These are phyloP conservation scores for Procambarus clarkii DNA, from an alignment of 1,140 invertebrate genomes.

Conservation along the genomic window DNA sequence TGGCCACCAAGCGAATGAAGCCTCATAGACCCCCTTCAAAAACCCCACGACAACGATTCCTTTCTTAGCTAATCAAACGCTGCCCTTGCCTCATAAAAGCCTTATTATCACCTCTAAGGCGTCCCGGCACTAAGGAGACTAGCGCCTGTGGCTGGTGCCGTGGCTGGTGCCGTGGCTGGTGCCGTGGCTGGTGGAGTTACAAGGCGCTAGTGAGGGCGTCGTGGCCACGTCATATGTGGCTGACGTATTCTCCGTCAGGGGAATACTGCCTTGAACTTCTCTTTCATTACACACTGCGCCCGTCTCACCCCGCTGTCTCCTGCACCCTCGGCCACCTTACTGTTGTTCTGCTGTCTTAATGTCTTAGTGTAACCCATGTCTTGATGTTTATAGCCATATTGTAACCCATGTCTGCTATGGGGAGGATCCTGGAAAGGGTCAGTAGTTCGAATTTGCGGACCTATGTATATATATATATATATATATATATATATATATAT, in stretches of 20 bases:
- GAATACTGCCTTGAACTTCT: not conserved
- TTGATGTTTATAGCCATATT: too few species aligned
- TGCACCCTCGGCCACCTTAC: too few species aligned
- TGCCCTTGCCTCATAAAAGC: not conserved
- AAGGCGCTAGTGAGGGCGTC: not conserved
- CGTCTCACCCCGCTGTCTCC: too few species aligned
- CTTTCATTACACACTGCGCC: not conserved
- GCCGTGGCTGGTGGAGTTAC: not conserved
- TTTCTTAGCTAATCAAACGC: not conserved
- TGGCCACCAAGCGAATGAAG: not conserved
- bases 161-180: not conserved
- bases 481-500: too few species aligned
- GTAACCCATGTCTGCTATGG: too few species aligned
- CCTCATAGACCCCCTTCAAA: not conserved
- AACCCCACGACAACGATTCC: not conserved
- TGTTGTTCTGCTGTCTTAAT: too few species aligned
- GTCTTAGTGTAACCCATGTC: too few species aligned
- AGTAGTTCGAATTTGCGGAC: too few species aligned
- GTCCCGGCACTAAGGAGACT: not conserved
- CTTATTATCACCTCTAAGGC: not conserved
- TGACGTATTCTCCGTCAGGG: too few species aligned
- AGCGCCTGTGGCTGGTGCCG: not conserved
- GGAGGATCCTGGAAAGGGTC: too few species aligned
- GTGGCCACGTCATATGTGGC: too few species aligned
- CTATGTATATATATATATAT: too few species aligned